These are phyloP conservation scores for Myotis daubentonii DNA, from an alignment of 2,797 vertebrate genomes.

Conservation along the genomic window DNA sequence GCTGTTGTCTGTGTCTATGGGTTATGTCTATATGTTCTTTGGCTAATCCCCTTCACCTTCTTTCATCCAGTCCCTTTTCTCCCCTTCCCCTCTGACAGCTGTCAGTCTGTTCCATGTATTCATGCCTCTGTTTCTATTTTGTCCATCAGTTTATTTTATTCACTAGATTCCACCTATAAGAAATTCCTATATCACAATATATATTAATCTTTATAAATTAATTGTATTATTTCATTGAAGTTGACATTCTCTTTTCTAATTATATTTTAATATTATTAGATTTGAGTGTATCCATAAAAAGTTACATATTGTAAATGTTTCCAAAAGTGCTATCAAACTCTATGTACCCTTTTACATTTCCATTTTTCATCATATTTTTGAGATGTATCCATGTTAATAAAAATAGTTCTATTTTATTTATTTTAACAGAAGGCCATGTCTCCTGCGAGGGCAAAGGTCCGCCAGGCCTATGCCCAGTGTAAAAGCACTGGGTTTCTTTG, in stretches of 20 bases:
- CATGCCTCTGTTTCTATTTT: neutral
- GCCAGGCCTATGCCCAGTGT: neutral
- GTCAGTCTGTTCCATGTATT: neutral
- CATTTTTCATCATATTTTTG: neutral
- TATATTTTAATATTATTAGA: neutral
- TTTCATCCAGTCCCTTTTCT: neutral
- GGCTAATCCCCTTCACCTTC: neutral
- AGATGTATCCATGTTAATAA: neutral
- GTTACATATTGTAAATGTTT: neutral
- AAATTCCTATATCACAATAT: neutral
- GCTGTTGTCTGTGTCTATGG: neutral
- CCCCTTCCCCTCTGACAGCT: neutral
- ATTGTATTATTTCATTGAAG: neutral
- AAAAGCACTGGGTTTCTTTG: neutral
- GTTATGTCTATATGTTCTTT: neutral
- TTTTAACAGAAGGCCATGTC: neutral
- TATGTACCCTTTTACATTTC: neutral
- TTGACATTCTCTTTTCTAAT: neutral
- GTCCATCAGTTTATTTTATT: neutral
- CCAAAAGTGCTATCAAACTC: neutral
- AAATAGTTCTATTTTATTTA: neutral
- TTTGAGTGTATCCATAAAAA: neutral
- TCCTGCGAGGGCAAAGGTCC: neutral
- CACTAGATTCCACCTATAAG: neutral
- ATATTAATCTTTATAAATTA: neutral